phyloP scores from a whole-genome alignment of 2,113 vertebrate species.

The Xenus cinereus region DNA sequence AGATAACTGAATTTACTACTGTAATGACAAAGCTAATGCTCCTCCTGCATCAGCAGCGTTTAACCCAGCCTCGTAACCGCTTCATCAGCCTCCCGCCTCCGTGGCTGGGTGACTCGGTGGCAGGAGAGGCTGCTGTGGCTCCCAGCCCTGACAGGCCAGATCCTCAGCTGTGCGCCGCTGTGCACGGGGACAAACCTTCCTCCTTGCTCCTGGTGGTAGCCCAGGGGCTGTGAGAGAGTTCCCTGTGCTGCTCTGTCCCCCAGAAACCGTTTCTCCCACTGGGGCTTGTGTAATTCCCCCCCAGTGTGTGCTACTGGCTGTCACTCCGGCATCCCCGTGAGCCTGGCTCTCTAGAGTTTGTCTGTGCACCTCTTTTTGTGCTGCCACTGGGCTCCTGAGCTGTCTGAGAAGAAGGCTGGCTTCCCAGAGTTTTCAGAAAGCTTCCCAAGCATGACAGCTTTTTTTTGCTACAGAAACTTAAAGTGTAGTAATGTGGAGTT shows the following conservation, averaged over 20 bases:
- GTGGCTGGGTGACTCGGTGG: background rate
- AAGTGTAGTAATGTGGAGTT: background rate
- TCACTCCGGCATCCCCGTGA: background rate
- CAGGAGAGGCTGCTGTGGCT: background rate
- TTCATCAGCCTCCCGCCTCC: accelerated
- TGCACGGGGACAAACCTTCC: background rate
- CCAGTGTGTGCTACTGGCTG: background rate
- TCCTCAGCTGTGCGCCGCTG: background rate
- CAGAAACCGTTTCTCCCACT: background rate
- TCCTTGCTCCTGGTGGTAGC: background rate
- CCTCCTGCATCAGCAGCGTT: background rate
- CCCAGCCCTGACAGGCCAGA: background rate
- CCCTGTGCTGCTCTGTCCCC: background rate
- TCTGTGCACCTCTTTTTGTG: background rate
- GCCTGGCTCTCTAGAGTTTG: background rate
- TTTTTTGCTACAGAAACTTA: background rate
- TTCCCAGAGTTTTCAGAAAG: background rate
- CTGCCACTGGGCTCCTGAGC: background rate
- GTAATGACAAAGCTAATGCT: background rate
- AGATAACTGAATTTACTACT: background rate
- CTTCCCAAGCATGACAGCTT: background rate
- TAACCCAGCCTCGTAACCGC: background rate
- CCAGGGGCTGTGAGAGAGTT: background rate
- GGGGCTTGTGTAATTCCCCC: background rate
- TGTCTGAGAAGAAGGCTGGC: accelerated